Conservation (phyloP, 2,888 invertebrate genomes). For the Achlya flavicornis region DNA sequence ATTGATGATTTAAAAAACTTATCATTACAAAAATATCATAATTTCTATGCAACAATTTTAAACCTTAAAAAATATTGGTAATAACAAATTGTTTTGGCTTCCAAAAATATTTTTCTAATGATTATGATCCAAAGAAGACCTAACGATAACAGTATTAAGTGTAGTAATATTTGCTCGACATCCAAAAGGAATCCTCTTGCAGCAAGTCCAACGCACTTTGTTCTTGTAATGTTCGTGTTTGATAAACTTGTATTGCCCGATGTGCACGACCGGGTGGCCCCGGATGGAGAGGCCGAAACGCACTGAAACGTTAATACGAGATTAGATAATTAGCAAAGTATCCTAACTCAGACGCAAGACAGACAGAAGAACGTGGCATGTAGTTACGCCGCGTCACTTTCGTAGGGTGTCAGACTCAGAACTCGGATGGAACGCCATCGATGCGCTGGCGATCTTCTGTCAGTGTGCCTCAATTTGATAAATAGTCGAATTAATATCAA, state of each 20-base stretch:
- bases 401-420: too few relatives aligned
- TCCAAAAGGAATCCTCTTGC: conserved; percentile 60
- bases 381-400: too few relatives aligned
- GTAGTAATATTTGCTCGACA: conserved; percentile 72
- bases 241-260: conserved; percentile 67
- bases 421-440: too few relatives aligned
- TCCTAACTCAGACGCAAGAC: neutral
- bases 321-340: conserved; percentile 20
- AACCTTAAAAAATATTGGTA: too few relatives aligned
- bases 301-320: conserved; percentile 52
- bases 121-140: conserved; percentile 65
- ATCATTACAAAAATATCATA: neutral
- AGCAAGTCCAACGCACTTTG: conserved; percentile 74
- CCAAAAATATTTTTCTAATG: conserved; percentile 42
- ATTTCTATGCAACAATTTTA: neutral
- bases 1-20: conserved; percentile 26
- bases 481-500: too few relatives aligned
- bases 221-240: conserved; percentile 73
- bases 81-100: neutral
- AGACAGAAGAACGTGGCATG: too few relatives aligned
- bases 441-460: too few relatives aligned
- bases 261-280: conserved; percentile 65
- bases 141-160: conserved; percentile 55
- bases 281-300: conserved; percentile 69
- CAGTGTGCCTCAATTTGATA: too few relatives aligned